A percentile compares a stretch with the other conserved stretches of the same genome.
Evolutionary conservation across 53 echinoderm and acorn worm species (phyloP).

Genomic region (Mesocentrotus franciscanus): DNA sequence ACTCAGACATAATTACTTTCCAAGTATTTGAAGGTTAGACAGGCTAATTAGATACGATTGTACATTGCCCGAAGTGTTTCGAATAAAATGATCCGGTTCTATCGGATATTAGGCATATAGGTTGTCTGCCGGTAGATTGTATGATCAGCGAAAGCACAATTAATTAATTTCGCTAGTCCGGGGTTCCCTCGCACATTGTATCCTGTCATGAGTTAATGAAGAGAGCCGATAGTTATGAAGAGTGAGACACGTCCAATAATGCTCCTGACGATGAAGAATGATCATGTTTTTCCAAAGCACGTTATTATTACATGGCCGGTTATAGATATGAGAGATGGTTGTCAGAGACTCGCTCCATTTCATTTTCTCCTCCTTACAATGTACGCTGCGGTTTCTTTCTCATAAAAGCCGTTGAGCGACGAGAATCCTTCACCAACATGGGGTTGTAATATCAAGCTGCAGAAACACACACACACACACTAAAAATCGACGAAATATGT

Average conservation of each 20-base stretch:
- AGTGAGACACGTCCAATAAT: conserved; percentile 44
- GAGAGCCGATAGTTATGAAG: conserved; percentile 35
- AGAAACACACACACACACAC: conserved; percentile 35
- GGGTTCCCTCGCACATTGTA: neutral
- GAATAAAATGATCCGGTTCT: conserved; percentile 48
- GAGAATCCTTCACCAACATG: neutral
- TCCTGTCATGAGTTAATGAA: neutral
- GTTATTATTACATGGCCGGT: conserved; percentile 39
- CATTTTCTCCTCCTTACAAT: neutral
- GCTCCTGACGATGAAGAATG: conserved; percentile 9
- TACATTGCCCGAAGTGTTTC: conserved; percentile 40
- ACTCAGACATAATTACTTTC: conserved; percentile 40
- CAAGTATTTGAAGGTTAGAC: conserved; percentile 59
- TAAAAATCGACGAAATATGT: conserved; percentile 16
- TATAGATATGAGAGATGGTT: neutral
- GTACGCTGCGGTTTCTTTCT: conserved; percentile 29
- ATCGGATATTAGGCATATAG: conserved; percentile 53
- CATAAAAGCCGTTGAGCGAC: conserved; percentile 26
- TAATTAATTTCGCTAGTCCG: conserved; percentile 44
- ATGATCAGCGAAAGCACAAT: conserved; percentile 28
- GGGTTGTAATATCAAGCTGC: neutral
- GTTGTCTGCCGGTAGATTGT: neutral
- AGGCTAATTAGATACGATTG: conserved; percentile 64
- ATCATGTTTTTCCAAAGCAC: conserved; percentile 44
- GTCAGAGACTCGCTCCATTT: conserved; percentile 54